Conservation (phyloP, 1,140 invertebrate species). For the Euschistus heros region DNA sequence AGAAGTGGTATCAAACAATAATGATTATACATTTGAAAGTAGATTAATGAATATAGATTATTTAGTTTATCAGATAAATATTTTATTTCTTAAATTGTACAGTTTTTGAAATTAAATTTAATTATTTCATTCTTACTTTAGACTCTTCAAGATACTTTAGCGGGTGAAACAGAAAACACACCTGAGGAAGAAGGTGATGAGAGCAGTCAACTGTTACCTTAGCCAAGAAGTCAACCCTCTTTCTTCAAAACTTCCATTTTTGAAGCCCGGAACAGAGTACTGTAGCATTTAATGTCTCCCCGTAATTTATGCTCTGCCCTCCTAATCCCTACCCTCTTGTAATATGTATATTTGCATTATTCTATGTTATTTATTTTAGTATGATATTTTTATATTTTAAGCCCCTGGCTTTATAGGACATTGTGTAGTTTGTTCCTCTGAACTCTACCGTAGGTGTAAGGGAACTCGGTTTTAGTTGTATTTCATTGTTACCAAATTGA, state of each 20-base stretch:
- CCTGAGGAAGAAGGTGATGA: constrained; percentile 15
- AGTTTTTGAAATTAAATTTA: too few relatives aligned
- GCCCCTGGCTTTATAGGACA: constrained; percentile 13
- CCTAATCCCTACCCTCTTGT: background rate
- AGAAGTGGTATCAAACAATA: too few relatives aligned
- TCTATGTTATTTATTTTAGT: constrained; percentile 16
- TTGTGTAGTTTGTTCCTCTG: constrained; percentile 10
- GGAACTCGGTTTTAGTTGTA: constrained; percentile 13
- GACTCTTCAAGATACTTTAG: constrained; percentile 29
- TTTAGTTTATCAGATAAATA: too few relatives aligned
- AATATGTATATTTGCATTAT: constrained; percentile 10
- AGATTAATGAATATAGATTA: too few relatives aligned
- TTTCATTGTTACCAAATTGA: constrained; percentile 12
- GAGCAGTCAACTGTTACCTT: background rate
- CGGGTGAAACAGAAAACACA: constrained; percentile 30
- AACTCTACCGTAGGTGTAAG: constrained; percentile 14
- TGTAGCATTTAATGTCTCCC: constrained; percentile 6
- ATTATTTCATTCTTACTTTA: constrained; percentile 21
- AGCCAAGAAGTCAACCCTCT: too few relatives aligned
- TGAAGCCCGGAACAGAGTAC: constrained; percentile 1
- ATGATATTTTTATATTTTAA: constrained; percentile 14
- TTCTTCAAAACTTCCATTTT: background rate
- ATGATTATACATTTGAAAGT: too few relatives aligned
- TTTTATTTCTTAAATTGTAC: too few relatives aligned
- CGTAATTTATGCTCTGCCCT: background rate